Evolutionary conservation across 2,797 vertebrate genomes (phyloP).

Genomic region (Hoplostethus mediterraneus): DNA sequence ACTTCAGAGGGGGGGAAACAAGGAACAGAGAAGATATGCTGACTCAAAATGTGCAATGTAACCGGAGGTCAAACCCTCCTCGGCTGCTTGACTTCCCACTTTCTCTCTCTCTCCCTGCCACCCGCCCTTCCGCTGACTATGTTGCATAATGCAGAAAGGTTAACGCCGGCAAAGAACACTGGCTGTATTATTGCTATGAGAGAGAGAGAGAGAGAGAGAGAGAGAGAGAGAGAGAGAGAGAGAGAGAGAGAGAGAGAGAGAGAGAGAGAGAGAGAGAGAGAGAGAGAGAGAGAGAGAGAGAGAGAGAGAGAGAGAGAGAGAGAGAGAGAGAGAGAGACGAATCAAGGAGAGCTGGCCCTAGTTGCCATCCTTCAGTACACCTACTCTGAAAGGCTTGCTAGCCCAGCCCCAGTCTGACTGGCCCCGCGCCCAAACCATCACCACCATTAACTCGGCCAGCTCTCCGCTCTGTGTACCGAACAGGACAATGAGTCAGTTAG

Average conservation of each 20-base stretch:
- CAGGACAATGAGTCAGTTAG: constrained; percentile 62
- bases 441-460: constrained; percentile 3
- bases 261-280: constrained; percentile 34
- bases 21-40: constrained; percentile 4
- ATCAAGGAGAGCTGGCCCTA: constrained; percentile 8
- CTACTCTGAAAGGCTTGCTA: background rate
- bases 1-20: background rate
- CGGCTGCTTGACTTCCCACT: background rate
- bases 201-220: background rate
- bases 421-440: constrained; percentile 5
- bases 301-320: constrained; percentile 13
- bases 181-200: constrained; percentile 22
- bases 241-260: background rate
- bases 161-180: constrained; percentile 41
- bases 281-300: background rate
- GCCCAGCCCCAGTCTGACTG: constrained; percentile 10
- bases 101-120: background rate
- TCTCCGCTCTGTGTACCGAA: constrained; percentile 25
- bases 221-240: background rate
- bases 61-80: background rate
- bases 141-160: constrained; percentile 55
- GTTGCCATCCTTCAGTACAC: background rate
- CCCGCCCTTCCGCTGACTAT: background rate
- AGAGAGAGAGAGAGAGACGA: constrained; percentile 18
- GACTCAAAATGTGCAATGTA: constrained; percentile 24